Conservation (phyloP, 2,888 invertebrate species). For the Antheraea assamensis region DNA sequence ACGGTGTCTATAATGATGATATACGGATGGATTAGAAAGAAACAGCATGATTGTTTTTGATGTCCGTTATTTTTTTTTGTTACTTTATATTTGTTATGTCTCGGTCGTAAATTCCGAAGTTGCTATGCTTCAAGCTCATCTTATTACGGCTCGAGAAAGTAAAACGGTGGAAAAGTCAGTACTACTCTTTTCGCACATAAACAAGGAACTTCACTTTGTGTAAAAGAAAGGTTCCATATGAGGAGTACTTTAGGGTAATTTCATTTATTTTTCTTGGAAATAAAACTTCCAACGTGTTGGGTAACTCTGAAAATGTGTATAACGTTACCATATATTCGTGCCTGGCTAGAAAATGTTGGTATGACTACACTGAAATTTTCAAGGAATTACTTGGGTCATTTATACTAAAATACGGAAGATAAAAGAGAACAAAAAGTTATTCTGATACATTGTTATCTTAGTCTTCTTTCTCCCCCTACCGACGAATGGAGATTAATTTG, state of each 20-base stretch:
- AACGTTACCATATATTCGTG: background rate
- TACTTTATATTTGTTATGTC: background rate
- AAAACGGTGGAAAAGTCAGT: conserved; percentile 10
- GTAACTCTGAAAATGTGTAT: conserved; percentile 14
- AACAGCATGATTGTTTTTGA: background rate
- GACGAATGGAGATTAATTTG: conserved; percentile 79
- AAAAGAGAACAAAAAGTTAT: conserved; percentile 42
- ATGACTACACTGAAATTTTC: background rate
- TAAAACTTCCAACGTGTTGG: conserved; percentile 34
- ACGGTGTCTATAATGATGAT: no score
- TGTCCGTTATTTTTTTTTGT: background rate
- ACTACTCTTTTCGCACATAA: conserved; percentile 7
- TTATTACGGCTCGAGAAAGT: conserved; percentile 8
- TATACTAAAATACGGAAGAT: background rate
- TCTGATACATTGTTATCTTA: conserved; percentile 63
- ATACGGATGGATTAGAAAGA: background rate
- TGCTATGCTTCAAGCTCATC: background rate
- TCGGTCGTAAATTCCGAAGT: background rate
- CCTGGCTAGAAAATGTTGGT: background rate
- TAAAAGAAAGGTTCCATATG: conserved; percentile 37
- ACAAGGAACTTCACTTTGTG: conserved; percentile 23
- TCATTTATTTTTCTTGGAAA: conserved; percentile 50
- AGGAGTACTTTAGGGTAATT: conserved; percentile 36
- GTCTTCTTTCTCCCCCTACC: conserved; percentile 48
- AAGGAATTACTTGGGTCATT: background rate